phyloP scores from a whole-genome alignment of 2,113 vertebrate species.

The Mirza zaza region DNA sequence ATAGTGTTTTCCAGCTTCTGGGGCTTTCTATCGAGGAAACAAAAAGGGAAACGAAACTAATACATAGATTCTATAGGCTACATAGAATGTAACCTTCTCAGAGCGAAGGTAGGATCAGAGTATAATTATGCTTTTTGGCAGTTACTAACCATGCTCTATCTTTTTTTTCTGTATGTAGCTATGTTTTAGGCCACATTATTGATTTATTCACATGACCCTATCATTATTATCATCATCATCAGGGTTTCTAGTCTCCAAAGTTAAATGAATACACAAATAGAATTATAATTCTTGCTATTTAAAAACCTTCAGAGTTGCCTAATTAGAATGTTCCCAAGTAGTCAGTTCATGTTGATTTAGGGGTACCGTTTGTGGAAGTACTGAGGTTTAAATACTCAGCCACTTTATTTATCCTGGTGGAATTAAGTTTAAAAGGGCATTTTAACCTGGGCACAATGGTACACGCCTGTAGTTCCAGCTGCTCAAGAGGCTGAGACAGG shows the following conservation, averaged over 20 bases:
- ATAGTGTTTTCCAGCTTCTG: not conserved
- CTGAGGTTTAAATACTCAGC: not conserved
- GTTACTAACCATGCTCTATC: not conserved
- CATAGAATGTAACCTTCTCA: not conserved
- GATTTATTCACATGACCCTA: not conserved
- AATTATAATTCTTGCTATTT: not conserved
- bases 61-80: not conserved
- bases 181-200: not conserved
- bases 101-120: not conserved
- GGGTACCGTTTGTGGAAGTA: not conserved
- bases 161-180: not conserved
- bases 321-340: not conserved
- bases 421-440: slow-evolving; percentile 16
- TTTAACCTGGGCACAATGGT: not conserved
- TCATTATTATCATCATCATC: not conserved
- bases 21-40: not conserved
- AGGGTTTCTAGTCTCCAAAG: not conserved
- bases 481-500: not conserved
- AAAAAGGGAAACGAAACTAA: not conserved
- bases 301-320: not conserved
- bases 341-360: not conserved
- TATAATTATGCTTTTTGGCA: not conserved
- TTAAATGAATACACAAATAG: slow-evolving; percentile 15
- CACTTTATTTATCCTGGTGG: not conserved
- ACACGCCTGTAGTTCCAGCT: not conserved